A percentile compares a stretch with the other conserved stretches of the same genome.
These are phyloP conservation scores for Pogonomyrmex barbatus DNA, from an alignment of 1,140 invertebrate genomes.

Conservation along the genomic window DNA sequence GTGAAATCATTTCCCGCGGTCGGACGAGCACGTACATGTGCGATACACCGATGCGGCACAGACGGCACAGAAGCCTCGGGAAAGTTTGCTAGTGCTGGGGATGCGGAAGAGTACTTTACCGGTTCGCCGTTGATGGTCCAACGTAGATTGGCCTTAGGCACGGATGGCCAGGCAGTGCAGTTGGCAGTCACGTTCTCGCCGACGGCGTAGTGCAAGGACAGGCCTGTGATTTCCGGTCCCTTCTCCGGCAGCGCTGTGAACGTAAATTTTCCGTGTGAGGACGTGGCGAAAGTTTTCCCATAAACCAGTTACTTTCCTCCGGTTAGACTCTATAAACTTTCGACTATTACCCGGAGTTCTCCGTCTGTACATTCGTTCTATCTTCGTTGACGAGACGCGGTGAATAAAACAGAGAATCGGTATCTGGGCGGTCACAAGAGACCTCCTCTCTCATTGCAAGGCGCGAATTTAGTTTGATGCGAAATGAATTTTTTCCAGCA, in stretches of 20 bases:
- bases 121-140: conserved; percentile 84
- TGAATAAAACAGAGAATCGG: background rate
- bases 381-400: background rate
- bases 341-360: conserved; percentile 55
- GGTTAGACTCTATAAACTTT: conserved; percentile 59
- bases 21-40: background rate
- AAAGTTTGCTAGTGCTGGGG: conserved; percentile 16
- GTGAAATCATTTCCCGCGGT: background rate
- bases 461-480: conserved; percentile 3
- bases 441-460: background rate
- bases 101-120: conserved; percentile 75
- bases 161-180: conserved; percentile 80
- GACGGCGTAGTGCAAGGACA: conserved; percentile 77
- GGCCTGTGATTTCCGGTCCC: conserved; percentile 80
- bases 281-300: conserved; percentile 61
- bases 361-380: background rate
- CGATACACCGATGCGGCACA: background rate
- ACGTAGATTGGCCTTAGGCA: conserved; percentile 81
- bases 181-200: conserved; percentile 83
- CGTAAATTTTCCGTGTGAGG: conserved; percentile 59
- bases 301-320: conserved; percentile 63
- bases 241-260: conserved; percentile 76
- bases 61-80: conserved; percentile 28
- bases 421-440: background rate
- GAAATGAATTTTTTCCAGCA: conserved; percentile 41